phyloP scores from a whole-genome alignment of 2,113 vertebrate species.

The Neogobius melanostomus region DNA sequence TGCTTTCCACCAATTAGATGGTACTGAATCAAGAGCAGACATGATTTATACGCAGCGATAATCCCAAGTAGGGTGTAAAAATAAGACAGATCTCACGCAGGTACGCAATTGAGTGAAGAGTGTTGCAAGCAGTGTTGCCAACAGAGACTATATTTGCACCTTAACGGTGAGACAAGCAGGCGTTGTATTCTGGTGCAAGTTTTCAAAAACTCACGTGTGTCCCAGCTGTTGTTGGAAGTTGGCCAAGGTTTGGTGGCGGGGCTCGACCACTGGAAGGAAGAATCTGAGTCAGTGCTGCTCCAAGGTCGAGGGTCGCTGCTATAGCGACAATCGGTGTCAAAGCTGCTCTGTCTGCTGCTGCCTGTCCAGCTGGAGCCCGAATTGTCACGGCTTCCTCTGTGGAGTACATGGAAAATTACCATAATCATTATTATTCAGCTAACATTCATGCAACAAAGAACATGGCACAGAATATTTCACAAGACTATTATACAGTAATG shows the following conservation, averaged over 20 bases:
- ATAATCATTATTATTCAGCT: slow-evolving; percentile 14
- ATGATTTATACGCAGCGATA: slow-evolving; percentile 52
- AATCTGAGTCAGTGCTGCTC: slow-evolving; percentile 97
- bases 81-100: slow-evolving; percentile 23
- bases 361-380: slow-evolving; percentile 84
- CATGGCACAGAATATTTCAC: slow-evolving; percentile 2
- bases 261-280: slow-evolving; percentile 79
- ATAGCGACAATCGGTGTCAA: slow-evolving; percentile 86
- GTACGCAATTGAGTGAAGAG: slow-evolving; percentile 23
- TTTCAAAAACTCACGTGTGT: slow-evolving; percentile 28
- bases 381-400: slow-evolving; percentile 85
- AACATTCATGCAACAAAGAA: slow-evolving; percentile 6
- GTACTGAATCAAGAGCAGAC: slow-evolving; percentile 39
- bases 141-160: slow-evolving; percentile 32
- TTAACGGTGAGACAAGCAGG: slow-evolving; percentile 13
- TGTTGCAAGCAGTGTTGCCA: slow-evolving; percentile 21
- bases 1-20: slow-evolving; percentile 59
- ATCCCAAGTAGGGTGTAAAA: slow-evolving; percentile 25
- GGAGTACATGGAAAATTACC: slow-evolving; percentile 36
- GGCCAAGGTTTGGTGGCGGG: slow-evolving; percentile 80
- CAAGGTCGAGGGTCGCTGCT: slow-evolving; percentile 86
- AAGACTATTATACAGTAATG: background rate
- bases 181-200: background rate
- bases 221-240: slow-evolving; percentile 79
- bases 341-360: slow-evolving; percentile 92